Evolutionary conservation across 2,113 vertebrate species (phyloP).

Genomic region (Chauna torquata): DNA sequence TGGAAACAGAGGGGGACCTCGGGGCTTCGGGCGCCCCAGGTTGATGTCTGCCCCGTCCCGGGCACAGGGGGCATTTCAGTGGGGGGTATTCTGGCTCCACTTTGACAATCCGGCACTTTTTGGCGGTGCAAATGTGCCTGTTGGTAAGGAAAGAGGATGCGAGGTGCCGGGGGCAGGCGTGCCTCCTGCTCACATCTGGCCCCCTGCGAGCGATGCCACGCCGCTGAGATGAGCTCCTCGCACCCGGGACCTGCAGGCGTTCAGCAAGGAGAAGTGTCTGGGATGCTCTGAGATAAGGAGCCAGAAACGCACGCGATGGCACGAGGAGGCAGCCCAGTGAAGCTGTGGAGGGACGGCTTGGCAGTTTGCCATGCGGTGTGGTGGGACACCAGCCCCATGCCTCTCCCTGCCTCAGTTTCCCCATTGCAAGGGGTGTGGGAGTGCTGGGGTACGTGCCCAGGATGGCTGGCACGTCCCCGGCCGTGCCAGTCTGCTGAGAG

Average conservation of each 20-base stretch:
- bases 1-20: not conserved
- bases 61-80: not conserved
- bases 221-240: not conserved
- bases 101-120: fast-evolving
- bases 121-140: not conserved
- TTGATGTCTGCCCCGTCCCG: not conserved
- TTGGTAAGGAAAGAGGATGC: not conserved
- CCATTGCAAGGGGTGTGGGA: fast-evolving
- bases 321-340: fast-evolving
- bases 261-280: not conserved
- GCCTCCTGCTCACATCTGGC: not conserved
- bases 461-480: not conserved
- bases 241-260: not conserved
- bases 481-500: not conserved
- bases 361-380: fast-evolving
- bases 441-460: not conserved
- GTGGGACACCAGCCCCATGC: not conserved
- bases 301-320: not conserved
- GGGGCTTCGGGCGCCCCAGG: not conserved
- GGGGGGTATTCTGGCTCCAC: fast-evolving
- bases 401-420: not conserved
- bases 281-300: not conserved
- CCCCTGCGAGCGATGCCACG: not conserved
- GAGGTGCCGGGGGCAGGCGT: fast-evolving
- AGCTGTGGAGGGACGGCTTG: not conserved